Percentiles rank a stretch among this genome's conserved stretches.
Conservation (phyloP, 2,888 invertebrate species). For the Drosophila melanosoma region DNA sequence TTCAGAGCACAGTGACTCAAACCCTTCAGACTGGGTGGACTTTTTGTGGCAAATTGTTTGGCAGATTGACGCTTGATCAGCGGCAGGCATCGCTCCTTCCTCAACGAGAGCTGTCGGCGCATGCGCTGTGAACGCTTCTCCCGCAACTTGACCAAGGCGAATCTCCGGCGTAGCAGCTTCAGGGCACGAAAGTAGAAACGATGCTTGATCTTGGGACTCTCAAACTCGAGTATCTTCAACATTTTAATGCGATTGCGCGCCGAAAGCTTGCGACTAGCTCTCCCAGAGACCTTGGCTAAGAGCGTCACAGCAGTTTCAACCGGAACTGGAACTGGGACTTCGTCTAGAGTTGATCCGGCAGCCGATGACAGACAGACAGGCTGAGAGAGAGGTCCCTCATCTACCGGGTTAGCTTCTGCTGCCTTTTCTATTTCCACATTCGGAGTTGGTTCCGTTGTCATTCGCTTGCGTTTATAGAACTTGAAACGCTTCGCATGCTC, state of each 20-base stretch:
- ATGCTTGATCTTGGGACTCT: slow-evolving; percentile 71
- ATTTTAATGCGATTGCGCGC: slow-evolving; percentile 68
- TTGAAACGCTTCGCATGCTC: slow-evolving; percentile 74
- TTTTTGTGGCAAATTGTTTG: slow-evolving; percentile 51
- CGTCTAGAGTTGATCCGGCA: neutral
- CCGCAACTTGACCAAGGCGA: slow-evolving; percentile 31
- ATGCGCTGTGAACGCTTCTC: slow-evolving; percentile 42
- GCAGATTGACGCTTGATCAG: slow-evolving; percentile 72
- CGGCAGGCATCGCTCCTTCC: slow-evolving; percentile 70
- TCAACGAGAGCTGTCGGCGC: slow-evolving; percentile 52
- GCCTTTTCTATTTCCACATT: neutral
- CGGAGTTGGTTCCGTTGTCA: slow-evolving; percentile 55
- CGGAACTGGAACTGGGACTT: neutral
- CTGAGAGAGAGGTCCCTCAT: neutral
- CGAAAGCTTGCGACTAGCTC: slow-evolving; percentile 47
- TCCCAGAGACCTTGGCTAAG: slow-evolving; percentile 43
- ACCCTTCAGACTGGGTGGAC: slow-evolving; percentile 70
- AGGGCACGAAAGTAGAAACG: slow-evolving; percentile 69
- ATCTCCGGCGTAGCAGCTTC: slow-evolving; percentile 43
- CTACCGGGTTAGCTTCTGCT: neutral
- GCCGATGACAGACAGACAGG: neutral
- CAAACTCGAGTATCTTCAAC: slow-evolving; percentile 66
- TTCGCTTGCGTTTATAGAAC: slow-evolving; percentile 79
- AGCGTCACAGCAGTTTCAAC: neutral
- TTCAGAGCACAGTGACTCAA: slow-evolving; percentile 68